These are phyloP conservation scores for Malacosoma neustria DNA, from an alignment of 2,888 invertebrate species.

Conservation along the genomic window DNA sequence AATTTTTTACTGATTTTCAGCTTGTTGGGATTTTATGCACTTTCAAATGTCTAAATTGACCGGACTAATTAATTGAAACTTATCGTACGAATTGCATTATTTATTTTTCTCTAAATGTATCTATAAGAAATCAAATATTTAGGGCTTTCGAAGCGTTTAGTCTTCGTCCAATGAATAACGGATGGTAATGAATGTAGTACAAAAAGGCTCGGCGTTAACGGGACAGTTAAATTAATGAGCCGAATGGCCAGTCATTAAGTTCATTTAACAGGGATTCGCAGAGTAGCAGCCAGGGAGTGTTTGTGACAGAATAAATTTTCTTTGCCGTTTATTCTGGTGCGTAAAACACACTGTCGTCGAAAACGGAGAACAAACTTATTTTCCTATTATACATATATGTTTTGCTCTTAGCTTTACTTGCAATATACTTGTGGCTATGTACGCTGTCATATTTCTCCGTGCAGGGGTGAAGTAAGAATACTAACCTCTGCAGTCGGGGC, in stretches of 20 bases:
- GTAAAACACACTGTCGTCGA: conserved; percentile 12
- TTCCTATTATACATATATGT: no score
- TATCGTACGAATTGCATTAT: not conserved
- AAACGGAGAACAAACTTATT: conserved; percentile 1
- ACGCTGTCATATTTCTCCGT: no score
- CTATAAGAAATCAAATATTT: not conserved
- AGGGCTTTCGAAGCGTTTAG: not conserved
- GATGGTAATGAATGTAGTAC: conserved; percentile 33
- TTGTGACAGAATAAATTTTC: conserved; percentile 43
- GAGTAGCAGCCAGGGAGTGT: conserved; percentile 30
- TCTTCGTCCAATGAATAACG: not conserved
- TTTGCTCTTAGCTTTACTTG: no score
- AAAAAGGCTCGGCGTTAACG: conserved; percentile 30
- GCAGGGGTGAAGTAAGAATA: no score
- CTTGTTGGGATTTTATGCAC: no score
- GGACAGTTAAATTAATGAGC: conserved; percentile 41
- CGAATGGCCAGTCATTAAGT: conserved; percentile 42
- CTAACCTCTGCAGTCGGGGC: no score
- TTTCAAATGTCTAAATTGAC: no score
- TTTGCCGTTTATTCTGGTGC: conserved; percentile 21
- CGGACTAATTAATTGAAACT: no score
- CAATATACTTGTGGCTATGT: no score
- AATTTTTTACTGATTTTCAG: no score
- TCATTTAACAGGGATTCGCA: conserved; percentile 39
- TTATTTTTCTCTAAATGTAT: not conserved